phyloP scores from a whole-genome alignment of 2,797 vertebrate genomes.

The Chaetophractus vellerosus region DNA sequence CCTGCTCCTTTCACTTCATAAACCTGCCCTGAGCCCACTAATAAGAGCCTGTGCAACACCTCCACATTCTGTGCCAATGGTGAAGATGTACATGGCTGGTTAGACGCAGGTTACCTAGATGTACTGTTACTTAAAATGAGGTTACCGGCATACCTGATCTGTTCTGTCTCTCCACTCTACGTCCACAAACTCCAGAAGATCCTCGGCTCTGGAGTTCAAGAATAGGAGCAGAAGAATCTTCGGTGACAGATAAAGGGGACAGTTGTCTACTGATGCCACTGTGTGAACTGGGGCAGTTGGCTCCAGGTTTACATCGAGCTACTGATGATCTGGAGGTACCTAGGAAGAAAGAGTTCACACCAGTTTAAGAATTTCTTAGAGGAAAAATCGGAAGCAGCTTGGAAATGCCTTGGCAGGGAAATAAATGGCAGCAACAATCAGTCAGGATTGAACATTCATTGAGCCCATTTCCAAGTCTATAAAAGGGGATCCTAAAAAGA shows the following conservation, averaged over 20 bases:
- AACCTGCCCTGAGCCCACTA: neutral
- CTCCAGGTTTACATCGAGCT: conserved; percentile 91
- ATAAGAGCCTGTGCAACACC: fast-evolving
- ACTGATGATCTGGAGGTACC: conserved; percentile 91
- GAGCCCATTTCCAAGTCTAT: conserved; percentile 56
- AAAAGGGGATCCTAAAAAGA: conserved; percentile 24
- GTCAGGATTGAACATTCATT: neutral
- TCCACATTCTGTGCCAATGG: conserved; percentile 22
- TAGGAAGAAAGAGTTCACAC: conserved; percentile 89
- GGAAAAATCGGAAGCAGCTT: conserved; percentile 69
- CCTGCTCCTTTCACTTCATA: neutral
- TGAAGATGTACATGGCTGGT: neutral
- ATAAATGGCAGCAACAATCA: conserved; percentile 6
- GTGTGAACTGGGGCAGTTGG: conserved; percentile 91
- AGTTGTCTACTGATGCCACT: conserved; percentile 91
- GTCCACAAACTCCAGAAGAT: conserved; percentile 90
- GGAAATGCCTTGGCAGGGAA: conserved; percentile 77
- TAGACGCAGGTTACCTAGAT: neutral
- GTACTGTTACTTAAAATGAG: neutral
- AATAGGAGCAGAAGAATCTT: conserved; percentile 92
- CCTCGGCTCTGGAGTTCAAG: conserved; percentile 92
- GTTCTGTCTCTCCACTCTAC: conserved; percentile 90
- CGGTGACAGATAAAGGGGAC: conserved; percentile 90
- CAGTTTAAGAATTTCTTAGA: conserved; percentile 83
- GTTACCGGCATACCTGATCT: conserved; percentile 89